phyloP scores from a whole-genome alignment of 2,113 vertebrate genomes.

The Sebastes fasciatus region DNA sequence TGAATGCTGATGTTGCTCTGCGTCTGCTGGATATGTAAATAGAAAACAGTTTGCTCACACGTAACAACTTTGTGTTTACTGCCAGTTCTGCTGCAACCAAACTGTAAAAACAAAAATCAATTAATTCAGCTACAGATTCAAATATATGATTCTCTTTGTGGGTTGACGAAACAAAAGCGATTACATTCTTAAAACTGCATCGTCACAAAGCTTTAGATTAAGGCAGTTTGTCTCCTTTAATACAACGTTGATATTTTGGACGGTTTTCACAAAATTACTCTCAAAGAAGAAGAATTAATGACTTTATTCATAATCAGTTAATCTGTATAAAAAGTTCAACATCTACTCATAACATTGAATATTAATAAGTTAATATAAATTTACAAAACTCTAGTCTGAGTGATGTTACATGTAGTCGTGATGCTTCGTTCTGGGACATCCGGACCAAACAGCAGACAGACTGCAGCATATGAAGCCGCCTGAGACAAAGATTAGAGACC shows the following conservation, averaged over 20 bases:
- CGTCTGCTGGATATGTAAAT: too few species aligned
- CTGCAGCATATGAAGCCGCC: slow-evolving; percentile 31
- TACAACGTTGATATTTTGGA: background rate
- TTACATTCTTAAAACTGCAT: background rate
- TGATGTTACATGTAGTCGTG: background rate
- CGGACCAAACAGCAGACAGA: background rate
- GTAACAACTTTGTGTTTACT: background rate
- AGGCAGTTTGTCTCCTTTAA: background rate
- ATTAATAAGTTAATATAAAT: background rate
- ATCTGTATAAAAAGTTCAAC: background rate
- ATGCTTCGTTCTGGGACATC: background rate
- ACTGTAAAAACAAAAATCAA: background rate
- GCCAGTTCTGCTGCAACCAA: background rate
- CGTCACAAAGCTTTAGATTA: background rate
- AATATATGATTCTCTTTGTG: background rate
- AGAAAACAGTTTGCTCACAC: too few species aligned
- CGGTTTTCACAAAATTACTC: background rate
- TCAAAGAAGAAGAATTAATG: too few species aligned
- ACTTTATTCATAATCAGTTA: background rate
- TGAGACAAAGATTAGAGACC: background rate
- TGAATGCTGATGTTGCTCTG: too few species aligned
- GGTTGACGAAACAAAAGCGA: background rate
- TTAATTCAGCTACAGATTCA: background rate
- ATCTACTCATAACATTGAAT: background rate
- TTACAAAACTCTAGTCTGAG: background rate